These are phyloP conservation scores for Telenomus remus DNA, from an alignment of 1,140 invertebrate species.

Conservation along the genomic window DNA sequence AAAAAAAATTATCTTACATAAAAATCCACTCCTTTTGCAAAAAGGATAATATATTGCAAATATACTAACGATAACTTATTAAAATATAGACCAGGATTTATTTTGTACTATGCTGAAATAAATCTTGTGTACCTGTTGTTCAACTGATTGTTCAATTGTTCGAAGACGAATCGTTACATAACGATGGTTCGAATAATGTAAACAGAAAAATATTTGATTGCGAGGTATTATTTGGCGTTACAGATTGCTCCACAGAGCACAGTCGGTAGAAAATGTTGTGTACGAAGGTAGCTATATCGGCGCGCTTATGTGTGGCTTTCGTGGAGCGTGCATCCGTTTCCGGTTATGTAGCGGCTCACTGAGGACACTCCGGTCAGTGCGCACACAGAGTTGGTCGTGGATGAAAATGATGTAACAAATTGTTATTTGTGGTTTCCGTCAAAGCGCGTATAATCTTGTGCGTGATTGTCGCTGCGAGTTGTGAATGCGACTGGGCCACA, in stretches of 20 bases:
- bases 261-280: constrained; percentile 36
- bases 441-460: constrained; percentile 52
- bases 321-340: constrained; percentile 74
- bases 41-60: no score
- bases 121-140: no score
- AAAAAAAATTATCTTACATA: no score
- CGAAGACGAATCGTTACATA: no score
- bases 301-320: constrained; percentile 65
- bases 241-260: constrained; percentile 33
- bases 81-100: no score
- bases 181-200: no score
- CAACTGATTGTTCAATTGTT: no score
- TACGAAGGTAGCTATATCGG: constrained; percentile 25
- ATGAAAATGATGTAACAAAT: constrained; percentile 58
- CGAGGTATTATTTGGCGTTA: constrained; percentile 4
- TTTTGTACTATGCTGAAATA: no score
- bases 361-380: constrained; percentile 73
- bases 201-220: no score
- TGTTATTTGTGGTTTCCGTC: constrained; percentile 52
- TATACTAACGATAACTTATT: no score
- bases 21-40: no score
- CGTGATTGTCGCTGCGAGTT: constrained; percentile 29
- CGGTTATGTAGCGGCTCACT: constrained; percentile 60
- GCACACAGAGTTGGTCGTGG: constrained; percentile 51
- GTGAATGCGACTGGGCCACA: constrained; percentile 19